These are phyloP conservation scores for Meteorus cinctellus DNA, from an alignment of 2,888 invertebrate genomes.

Conservation along the genomic window DNA sequence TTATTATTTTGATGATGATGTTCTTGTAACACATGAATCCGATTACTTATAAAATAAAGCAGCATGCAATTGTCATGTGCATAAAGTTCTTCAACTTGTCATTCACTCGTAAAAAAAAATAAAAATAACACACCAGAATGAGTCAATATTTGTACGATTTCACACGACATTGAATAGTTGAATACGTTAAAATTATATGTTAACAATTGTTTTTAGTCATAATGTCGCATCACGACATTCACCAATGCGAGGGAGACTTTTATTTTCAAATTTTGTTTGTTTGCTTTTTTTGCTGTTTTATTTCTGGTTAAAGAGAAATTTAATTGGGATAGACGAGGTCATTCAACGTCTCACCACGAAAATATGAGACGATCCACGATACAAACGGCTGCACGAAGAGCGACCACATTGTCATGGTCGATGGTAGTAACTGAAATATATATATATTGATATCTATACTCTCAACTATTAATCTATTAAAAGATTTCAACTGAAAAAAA, in stretches of 20 bases:
- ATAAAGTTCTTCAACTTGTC: conserved; percentile 39
- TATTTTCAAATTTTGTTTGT: not conserved
- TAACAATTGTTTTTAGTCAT: not conserved
- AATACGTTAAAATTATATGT: not conserved
- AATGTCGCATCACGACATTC: not conserved
- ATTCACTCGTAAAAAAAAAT: conserved; percentile 47
- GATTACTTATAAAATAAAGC: conserved; percentile 40
- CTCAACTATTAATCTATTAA: conserved; percentile 10
- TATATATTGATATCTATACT: conserved; percentile 36
- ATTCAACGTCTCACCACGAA: conserved; percentile 52
- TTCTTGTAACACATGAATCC: conserved; percentile 36
- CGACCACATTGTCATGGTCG: conserved; percentile 63
- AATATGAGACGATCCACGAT: conserved; percentile 64
- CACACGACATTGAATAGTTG: not conserved
- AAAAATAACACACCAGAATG: not conserved
- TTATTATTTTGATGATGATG: conserved; percentile 29
- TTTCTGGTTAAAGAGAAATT: conserved; percentile 36
- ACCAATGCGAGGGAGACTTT: not conserved
- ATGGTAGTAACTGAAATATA: conserved; percentile 65
- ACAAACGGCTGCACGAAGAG: conserved; percentile 62
- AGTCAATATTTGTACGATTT: conserved; percentile 13
- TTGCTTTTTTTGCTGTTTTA: not conserved
- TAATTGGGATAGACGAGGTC: conserved; percentile 50
- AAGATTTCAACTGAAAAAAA: not conserved
- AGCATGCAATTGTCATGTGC: conserved; percentile 43